phyloP scores from a whole-genome alignment of 1,140 invertebrate species.

The Eufriesea mexicana region DNA sequence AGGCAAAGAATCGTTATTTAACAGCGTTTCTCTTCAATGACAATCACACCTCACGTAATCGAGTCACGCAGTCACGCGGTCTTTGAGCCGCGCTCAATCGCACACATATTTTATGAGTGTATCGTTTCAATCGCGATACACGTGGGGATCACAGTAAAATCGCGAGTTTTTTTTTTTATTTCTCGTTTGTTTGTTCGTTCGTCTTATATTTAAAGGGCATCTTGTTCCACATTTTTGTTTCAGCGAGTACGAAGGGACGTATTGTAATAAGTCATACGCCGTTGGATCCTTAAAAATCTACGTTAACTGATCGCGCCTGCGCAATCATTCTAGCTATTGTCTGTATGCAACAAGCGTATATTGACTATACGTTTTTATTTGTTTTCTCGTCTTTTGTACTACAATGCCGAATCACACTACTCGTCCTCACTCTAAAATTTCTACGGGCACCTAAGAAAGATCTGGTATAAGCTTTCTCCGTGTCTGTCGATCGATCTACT shows the following conservation, averaged over 20 bases:
- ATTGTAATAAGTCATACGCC: conserved; percentile 48
- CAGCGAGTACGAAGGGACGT: conserved; percentile 60
- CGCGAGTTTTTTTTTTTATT: conserved; percentile 38
- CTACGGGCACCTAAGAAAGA: conserved; percentile 64
- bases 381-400: conserved; percentile 69
- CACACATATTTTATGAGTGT: conserved; percentile 40
- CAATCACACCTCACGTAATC: conserved; percentile 34
- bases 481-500: conserved; percentile 26
- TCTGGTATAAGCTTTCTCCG: conserved; percentile 54
- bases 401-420: conserved; percentile 71
- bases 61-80: conserved; percentile 29
- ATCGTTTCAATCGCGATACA: conserved; percentile 55
- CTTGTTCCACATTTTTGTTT: conserved; percentile 65
- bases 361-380: conserved; percentile 61
- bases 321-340: conserved; percentile 74
- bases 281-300: conserved; percentile 64
- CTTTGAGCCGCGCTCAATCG: conserved; percentile 19
- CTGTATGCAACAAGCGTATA: conserved; percentile 75
- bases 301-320: conserved; percentile 72
- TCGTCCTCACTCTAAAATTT: conserved; percentile 50
- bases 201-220: conserved; percentile 58
- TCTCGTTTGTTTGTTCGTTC: conserved; percentile 29
- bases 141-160: conserved; percentile 67
- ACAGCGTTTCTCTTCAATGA: not conserved
- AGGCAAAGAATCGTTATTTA: conserved; percentile 37